These are phyloP conservation scores for Tretioscincus oriximinensis DNA, from an alignment of 2,113 vertebrate species.

Conservation along the genomic window DNA sequence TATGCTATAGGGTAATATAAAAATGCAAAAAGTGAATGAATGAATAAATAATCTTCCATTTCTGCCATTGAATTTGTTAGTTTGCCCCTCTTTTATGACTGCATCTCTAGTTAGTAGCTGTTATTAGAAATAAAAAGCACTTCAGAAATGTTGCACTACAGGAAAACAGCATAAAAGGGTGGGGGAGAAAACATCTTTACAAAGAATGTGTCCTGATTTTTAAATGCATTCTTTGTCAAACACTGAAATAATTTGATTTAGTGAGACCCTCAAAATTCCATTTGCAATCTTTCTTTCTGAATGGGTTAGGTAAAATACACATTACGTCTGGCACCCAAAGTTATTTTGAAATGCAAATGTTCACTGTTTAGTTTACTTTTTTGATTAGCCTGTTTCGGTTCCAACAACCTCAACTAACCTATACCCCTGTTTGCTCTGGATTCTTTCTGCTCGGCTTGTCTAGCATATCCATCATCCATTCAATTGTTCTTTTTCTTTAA, in stretches of 20 bases:
- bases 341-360: constrained; percentile 47
- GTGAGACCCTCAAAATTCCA: constrained; percentile 51
- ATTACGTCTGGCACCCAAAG: constrained; percentile 57
- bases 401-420: constrained; percentile 57
- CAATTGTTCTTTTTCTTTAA: constrained; percentile 41
- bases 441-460: constrained; percentile 36
- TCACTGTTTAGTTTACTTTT: constrained; percentile 62
- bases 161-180: constrained; percentile 53
- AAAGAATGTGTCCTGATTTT: constrained; percentile 58
- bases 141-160: constrained; percentile 49
- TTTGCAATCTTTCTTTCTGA: constrained; percentile 60
- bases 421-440: constrained; percentile 39
- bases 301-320: constrained; percentile 54
- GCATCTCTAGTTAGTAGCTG: constrained; percentile 39
- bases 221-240: constrained; percentile 56
- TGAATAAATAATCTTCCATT: too few species aligned
- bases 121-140: constrained; percentile 34
- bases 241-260: constrained; percentile 56
- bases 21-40: too few species aligned
- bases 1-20: too few species aligned
- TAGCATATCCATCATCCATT: constrained; percentile 46
- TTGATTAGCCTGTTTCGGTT: constrained; percentile 56
- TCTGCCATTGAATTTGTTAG: too few species aligned
- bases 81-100: not conserved
- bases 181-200: constrained; percentile 53